Percentiles rank a stretch among this genome's conserved stretches.
Evolutionary conservation across 2,113 vertebrate species (phyloP).

Genomic region (Tinamus guttatus): DNA sequence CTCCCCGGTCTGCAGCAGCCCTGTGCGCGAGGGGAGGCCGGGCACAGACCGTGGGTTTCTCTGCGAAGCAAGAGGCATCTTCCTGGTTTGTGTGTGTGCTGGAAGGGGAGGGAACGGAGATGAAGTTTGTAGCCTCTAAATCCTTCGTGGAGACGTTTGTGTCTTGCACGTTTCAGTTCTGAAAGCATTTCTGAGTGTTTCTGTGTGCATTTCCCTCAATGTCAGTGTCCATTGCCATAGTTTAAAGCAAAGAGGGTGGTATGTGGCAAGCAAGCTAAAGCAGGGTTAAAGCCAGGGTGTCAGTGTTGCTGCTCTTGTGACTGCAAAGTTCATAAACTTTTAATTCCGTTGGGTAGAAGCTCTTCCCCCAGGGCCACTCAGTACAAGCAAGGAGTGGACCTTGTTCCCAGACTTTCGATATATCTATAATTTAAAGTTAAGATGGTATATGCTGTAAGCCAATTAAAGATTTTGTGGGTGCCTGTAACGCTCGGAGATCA

Average conservation of each 20-base stretch:
- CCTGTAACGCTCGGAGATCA: not conserved
- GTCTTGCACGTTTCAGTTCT: not conserved
- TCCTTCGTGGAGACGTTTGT: not conserved
- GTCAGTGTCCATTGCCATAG: not conserved
- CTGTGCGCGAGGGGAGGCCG: not conserved
- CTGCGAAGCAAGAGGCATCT: not conserved
- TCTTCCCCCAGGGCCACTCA: not conserved
- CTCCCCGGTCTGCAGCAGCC: not conserved
- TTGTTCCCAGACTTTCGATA: not conserved
- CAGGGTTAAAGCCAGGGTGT: not conserved
- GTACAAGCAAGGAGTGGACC: not conserved
- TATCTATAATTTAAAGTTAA: not conserved
- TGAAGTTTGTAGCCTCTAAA: not conserved
- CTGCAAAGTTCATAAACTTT: not conserved
- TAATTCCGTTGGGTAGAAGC: not conserved
- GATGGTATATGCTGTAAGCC: fast-evolving
- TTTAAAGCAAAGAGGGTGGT: not conserved
- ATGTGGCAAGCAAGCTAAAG: not conserved
- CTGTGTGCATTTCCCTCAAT: not conserved
- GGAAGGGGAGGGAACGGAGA: not conserved
- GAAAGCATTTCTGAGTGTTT: not conserved
- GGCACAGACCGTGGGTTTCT: not conserved
- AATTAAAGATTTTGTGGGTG: fast-evolving
- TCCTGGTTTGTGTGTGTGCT: not conserved
- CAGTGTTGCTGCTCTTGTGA: not conserved